Evolutionary conservation across 53 echinoderm and acorn worm genomes (phyloP).

Genomic region (Antedon mediterranea): DNA sequence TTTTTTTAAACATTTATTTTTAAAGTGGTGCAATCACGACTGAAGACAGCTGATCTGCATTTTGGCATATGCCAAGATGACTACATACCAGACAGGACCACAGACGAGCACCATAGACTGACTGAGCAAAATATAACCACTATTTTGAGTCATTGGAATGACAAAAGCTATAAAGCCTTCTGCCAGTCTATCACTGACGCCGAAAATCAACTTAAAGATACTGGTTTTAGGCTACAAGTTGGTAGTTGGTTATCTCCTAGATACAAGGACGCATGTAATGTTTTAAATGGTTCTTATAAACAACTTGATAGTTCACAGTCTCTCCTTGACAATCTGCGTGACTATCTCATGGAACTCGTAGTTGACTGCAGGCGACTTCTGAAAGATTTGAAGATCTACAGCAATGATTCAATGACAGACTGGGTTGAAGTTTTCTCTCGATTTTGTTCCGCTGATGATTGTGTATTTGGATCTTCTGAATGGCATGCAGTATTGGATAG

Average conservation of each 20-base stretch:
- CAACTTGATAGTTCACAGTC: not conserved
- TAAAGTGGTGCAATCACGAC: no score
- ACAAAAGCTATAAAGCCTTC: not conserved
- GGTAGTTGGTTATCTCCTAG: not conserved
- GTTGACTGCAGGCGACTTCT: not conserved
- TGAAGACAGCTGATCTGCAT: no score
- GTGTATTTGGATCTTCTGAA: not conserved
- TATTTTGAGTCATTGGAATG: not conserved
- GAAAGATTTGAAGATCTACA: not conserved
- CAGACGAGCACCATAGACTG: not conserved
- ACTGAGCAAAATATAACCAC: not conserved
- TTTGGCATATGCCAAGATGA: not conserved
- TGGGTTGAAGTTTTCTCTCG: not conserved
- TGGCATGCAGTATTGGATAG: not conserved
- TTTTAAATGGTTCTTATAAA: not conserved
- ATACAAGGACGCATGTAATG: not conserved
- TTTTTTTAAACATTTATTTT: no score
- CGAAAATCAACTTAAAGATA: not conserved
- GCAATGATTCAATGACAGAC: not conserved
- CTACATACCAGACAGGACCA: not conserved
- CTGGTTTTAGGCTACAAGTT: not conserved
- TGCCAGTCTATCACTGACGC: not conserved
- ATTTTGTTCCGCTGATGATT: not conserved
- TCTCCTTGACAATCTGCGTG: not conserved
- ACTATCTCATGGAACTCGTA: not conserved